Evolutionary conservation across 2,113 vertebrate species (phyloP).

Genomic region (Alces alces): DNA sequence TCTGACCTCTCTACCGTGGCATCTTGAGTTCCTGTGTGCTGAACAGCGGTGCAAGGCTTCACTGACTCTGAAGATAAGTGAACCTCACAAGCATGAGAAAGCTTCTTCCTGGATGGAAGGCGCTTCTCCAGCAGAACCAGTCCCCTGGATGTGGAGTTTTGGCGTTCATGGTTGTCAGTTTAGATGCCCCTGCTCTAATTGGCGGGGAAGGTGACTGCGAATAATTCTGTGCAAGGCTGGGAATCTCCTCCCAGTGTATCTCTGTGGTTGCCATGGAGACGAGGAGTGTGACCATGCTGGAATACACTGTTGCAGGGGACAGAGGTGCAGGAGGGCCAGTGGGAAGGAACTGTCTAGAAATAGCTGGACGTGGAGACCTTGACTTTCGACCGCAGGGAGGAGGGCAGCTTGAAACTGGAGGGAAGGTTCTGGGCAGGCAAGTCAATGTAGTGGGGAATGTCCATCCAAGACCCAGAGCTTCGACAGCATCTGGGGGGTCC

Average conservation of each 20-base stretch:
- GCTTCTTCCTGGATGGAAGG: background rate
- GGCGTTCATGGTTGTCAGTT: background rate
- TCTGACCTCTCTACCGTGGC: background rate
- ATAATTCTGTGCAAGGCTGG: background rate
- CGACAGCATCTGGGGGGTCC: background rate
- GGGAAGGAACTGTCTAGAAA: background rate
- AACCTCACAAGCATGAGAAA: background rate
- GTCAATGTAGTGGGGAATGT: background rate
- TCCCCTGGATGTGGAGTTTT: background rate
- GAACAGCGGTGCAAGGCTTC: background rate
- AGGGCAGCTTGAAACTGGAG: background rate
- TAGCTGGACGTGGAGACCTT: background rate
- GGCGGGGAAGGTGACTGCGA: background rate
- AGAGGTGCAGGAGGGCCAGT: background rate
- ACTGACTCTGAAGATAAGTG: background rate
- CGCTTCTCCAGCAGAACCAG: background rate
- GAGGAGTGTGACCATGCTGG: fast-evolving
- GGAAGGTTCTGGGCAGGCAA: background rate
- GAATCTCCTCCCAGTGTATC: background rate
- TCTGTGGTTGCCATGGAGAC: background rate
- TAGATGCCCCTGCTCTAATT: background rate
- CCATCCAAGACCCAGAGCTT: background rate
- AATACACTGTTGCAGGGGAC: background rate
- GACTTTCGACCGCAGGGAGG: background rate
- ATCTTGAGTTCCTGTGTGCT: background rate